Percentiles rank a stretch among this genome's conserved stretches.
phyloP scores from a whole-genome alignment of 2,113 vertebrate genomes.

The Procavia capensis region DNA sequence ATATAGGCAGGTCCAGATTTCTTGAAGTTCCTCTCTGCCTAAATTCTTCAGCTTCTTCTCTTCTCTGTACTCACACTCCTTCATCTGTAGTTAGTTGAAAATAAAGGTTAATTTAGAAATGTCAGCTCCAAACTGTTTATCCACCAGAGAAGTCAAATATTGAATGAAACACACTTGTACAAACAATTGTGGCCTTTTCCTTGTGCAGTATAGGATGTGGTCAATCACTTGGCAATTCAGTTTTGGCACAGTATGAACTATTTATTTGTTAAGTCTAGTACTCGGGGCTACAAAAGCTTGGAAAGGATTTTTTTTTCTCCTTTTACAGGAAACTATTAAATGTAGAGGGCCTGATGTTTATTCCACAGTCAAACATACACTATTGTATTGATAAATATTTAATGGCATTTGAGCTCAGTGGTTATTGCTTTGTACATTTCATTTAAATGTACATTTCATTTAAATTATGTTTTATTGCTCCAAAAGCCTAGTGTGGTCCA shows the following conservation, averaged over 20 bases:
- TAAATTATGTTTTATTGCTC: constrained; percentile 85
- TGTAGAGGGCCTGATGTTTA: constrained; percentile 82
- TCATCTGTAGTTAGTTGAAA: constrained; percentile 82
- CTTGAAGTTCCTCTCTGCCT: constrained; percentile 44
- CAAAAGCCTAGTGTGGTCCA: constrained; percentile 69
- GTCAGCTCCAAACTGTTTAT: constrained; percentile 82
- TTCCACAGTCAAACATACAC: constrained; percentile 76
- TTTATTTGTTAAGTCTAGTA: constrained; percentile 86
- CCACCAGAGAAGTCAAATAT: constrained; percentile 84
- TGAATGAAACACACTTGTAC: constrained; percentile 88
- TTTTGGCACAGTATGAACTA: constrained; percentile 86
- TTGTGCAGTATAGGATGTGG: constrained; percentile 85
- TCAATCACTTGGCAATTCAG: constrained; percentile 87
- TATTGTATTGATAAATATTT: constrained; percentile 87
- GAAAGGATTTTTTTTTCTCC: constrained; percentile 61
- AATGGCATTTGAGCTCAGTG: constrained; percentile 78
- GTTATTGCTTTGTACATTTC: constrained; percentile 78
- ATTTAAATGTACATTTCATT: constrained; percentile 75
- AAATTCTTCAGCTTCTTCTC: constrained; percentile 72
- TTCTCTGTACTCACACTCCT: background rate
- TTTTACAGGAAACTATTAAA: constrained; percentile 83
- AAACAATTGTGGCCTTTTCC: constrained; percentile 85
- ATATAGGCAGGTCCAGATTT: constrained; percentile 62
- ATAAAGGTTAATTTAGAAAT: constrained; percentile 85
- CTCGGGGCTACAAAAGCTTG: constrained; percentile 76